Percentiles rank a stretch among this genome's conserved stretches.
Conservation (phyloP, 2,888 invertebrate species). For the Seira musarum region DNA sequence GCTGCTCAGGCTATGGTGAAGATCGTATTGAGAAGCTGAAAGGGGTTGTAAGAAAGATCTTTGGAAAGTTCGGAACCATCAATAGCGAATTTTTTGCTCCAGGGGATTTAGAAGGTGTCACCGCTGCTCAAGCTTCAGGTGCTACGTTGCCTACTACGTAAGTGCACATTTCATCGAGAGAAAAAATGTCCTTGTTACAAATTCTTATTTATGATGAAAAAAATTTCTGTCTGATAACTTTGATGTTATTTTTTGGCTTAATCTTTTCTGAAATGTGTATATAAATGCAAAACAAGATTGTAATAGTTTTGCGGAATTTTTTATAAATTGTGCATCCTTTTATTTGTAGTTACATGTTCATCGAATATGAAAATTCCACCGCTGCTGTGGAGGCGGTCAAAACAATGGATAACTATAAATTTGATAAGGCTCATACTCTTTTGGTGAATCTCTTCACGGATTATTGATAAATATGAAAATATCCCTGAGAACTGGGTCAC, state of each 20-base stretch:
- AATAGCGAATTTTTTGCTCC: constrained; percentile 92
- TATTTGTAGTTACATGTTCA: constrained; percentile 82
- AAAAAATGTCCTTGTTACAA: too few relatives aligned
- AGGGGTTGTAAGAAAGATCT: constrained; percentile 91
- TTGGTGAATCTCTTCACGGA: constrained; percentile 95
- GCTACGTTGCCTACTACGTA: constrained; percentile 52
- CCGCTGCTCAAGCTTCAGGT: constrained; percentile 29
- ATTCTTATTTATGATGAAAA: constrained; percentile 27
- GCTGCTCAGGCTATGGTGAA: constrained; percentile 77
- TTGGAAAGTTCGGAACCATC: constrained; percentile 89
- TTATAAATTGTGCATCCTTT: too few relatives aligned
- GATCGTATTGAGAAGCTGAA: constrained; percentile 94
- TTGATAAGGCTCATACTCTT: constrained; percentile 87
- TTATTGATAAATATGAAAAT: constrained; percentile 92
- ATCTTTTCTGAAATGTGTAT: constrained; percentile 62
- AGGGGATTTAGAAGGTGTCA: constrained; percentile 41
- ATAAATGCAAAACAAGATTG: neutral
- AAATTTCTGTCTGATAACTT: constrained; percentile 23
- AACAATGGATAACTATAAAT: constrained; percentile 90
- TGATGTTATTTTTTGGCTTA: constrained; percentile 57
- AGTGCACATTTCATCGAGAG: too few relatives aligned
- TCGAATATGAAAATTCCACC: constrained; percentile 89
- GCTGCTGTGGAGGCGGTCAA: constrained; percentile 93
- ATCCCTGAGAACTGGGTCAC: constrained; percentile 93
- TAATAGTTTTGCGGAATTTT: neutral